These are phyloP conservation scores for Arremon aurantiirostris DNA, from an alignment of 2,797 vertebrate species.

Conservation along the genomic window DNA sequence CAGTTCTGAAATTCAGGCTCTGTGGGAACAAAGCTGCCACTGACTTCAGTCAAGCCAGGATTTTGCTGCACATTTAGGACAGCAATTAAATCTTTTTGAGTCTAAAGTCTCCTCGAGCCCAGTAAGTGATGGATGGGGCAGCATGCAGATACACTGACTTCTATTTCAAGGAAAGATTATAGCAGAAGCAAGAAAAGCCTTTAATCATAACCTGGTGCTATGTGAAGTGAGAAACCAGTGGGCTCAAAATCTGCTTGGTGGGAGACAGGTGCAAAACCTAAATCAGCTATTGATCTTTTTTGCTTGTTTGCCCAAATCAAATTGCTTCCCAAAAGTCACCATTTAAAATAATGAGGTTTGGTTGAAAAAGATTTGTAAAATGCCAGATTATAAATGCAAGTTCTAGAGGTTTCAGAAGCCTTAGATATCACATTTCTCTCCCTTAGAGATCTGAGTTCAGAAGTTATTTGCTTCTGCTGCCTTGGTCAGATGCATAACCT, in stretches of 20 bases:
- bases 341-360: neutral
- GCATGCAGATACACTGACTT: neutral
- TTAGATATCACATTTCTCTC: neutral
- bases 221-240: neutral
- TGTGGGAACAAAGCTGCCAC: neutral
- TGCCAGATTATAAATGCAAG: neutral
- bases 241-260: neutral
- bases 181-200: neutral
- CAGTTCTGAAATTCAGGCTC: neutral
- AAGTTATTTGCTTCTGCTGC: neutral
- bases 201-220: neutral
- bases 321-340: neutral
- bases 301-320: neutral
- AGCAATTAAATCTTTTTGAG: neutral
- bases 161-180: neutral
- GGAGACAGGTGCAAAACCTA: neutral
- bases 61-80: neutral
- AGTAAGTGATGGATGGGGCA: neutral
- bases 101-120: neutral
- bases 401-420: neutral
- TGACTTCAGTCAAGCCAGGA: neutral
- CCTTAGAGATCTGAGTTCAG: neutral
- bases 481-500: neutral
- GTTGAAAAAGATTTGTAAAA: neutral
- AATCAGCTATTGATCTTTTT: neutral